phyloP scores from a whole-genome alignment of 1,140 invertebrate species.

The Tyrophagus putrescentiae region DNA sequence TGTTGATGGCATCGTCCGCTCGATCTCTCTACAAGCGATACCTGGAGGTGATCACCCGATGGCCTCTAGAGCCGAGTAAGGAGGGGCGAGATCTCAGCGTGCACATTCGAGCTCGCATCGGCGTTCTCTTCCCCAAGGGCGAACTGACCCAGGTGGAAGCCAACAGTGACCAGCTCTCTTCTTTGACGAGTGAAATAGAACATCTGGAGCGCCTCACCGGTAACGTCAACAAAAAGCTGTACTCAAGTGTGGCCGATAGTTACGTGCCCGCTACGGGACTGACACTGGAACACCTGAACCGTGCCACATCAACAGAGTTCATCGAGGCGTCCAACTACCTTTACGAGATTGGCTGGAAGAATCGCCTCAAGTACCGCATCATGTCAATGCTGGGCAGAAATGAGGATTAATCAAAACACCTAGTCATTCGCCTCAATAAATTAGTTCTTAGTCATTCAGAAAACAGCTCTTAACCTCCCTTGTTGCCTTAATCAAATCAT shows the following conservation, averaged over 20 bases:
- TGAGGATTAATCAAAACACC: background rate
- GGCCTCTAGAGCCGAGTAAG: conserved; percentile 58
- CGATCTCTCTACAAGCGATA: conserved; percentile 40
- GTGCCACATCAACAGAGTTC: conserved; percentile 52
- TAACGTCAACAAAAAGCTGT: conserved; percentile 47
- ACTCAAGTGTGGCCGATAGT: conserved; percentile 32
- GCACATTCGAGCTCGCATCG: conserved; percentile 52
- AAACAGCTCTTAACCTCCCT: background rate
- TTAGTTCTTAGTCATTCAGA: background rate
- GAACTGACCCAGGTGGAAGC: conserved; percentile 35
- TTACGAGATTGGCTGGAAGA: background rate
- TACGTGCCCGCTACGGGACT: conserved; percentile 50
- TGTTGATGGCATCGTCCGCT: conserved; percentile 11
- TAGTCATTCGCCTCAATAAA: background rate
- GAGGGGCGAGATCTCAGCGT: conserved; percentile 57
- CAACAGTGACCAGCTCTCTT: conserved; percentile 35
- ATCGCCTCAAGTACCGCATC: conserved; percentile 9
- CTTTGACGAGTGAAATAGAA: conserved; percentile 48
- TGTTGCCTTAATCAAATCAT: background rate
- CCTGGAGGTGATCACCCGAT: conserved; percentile 54
- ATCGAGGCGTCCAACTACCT: conserved; percentile 43
- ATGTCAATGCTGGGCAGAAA: background rate
- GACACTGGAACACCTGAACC: conserved; percentile 49
- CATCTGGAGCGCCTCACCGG: conserved; percentile 51
- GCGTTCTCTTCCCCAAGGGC: conserved; percentile 45